Evolutionary conservation across 2,113 vertebrate species (phyloP), one percentile per base, ranked within the genome.

Genomic region (Mohoua ochrocephala): DNA sequence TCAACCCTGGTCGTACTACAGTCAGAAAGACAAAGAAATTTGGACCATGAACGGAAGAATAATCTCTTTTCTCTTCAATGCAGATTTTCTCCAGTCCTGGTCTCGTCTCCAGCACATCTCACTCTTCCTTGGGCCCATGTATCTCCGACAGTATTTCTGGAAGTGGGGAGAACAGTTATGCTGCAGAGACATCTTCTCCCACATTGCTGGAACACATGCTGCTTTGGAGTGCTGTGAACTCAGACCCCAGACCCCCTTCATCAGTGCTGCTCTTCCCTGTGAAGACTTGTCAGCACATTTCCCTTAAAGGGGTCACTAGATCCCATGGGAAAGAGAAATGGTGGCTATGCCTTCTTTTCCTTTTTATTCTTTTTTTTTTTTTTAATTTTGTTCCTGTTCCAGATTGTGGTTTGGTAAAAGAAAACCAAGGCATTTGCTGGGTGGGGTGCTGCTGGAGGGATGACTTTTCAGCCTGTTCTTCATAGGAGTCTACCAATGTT

Each of bases 381-480:
- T 5, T 73, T 65, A 17, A 37, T 69, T 45, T 41, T 60, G 47
- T 69, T 69, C 28, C 24, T 92, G 24, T 79, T 83, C 18, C 44
- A 47, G 24, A 17, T 14, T 59, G 30, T 73, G 69, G 19, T 53
- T 68, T 85, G 37, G 64, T 76, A 24, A 45, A 91, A 37, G 16
- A 84, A 84, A 89, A 64, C 23, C 1, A 23, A 15, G 27, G 33
- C 39, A 42, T 71, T 84, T 91, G 23, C 42, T 77, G 68, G 37
- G 64, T 80, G 41, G 41, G 53, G 49, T 84, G 45, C n/a, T 86
- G 49, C 33, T 77, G 59, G 27, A 82, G 10, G 33, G 7, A 50
- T 79, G 67, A 47, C 12, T 89, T 92, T 69, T 47, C 56, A 76
- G 82, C 39, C 27, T 89, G 39, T 85, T 52, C 86, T 94, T 60